Percentiles rank a stretch among this genome's conserved stretches.
phyloP scores from a whole-genome alignment of 2,888 invertebrate species.

The Unio pictorum region DNA sequence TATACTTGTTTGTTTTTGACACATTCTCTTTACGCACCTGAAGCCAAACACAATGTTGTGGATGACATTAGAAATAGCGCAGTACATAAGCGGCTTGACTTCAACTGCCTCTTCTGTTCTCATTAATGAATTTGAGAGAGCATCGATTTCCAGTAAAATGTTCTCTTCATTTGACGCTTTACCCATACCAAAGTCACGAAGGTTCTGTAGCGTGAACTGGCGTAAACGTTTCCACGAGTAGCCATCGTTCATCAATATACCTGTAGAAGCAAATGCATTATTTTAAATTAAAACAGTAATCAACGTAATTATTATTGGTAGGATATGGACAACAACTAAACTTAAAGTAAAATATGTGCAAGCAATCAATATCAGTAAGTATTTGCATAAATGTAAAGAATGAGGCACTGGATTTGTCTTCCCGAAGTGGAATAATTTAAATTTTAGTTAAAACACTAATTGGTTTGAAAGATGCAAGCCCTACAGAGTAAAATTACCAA shows the following conservation, averaged over 20 bases:
- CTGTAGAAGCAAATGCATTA: slow-evolving; percentile 12
- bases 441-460: too few species aligned
- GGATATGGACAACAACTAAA: too few species aligned
- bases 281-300: not conserved
- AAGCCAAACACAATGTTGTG: slow-evolving; percentile 41
- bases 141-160: slow-evolving; percentile 29
- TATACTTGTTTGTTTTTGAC: too few species aligned
- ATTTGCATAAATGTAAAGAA: too few species aligned
- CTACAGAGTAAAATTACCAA: too few species aligned
- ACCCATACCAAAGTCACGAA: slow-evolving; percentile 46
- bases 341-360: too few species aligned
- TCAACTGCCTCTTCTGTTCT: slow-evolving; percentile 11
- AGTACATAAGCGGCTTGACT: slow-evolving; percentile 3
- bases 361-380: too few species aligned
- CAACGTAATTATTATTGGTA: too few species aligned
- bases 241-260: slow-evolving; percentile 28
- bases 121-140: slow-evolving; percentile 19
- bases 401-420: too few species aligned
- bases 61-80: slow-evolving; percentile 34
- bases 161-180: slow-evolving; percentile 39
- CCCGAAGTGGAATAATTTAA: too few species aligned
- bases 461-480: too few species aligned
- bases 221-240: slow-evolving; percentile 31
- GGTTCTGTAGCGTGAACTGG: slow-evolving; percentile 24
- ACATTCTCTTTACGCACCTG: slow-evolving; percentile 21